Base-by-base conservation (phyloP, 2,797 vertebrate genomes). In the Nannoperca obscura region DNA sequence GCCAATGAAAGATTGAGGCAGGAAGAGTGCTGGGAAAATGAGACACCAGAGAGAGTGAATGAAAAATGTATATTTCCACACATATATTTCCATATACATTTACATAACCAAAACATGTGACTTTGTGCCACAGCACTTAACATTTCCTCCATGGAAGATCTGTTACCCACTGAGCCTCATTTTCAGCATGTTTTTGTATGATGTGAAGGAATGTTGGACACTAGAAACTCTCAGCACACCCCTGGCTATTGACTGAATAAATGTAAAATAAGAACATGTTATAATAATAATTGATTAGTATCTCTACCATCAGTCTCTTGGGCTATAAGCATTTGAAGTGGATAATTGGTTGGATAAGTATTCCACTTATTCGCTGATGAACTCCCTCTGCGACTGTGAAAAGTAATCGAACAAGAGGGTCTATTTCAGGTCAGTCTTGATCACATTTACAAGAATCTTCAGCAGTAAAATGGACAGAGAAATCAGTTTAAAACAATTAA, bases 271-370 rank as follows among this genome's bases (percentile, higher is more conserved):
- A 50, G 55, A 70, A 24, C 19, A 67, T 36, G 36, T 69, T 63
- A 59, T 17, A 47, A 69, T 66, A 57, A 69, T 62, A 72, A 87
- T 62, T 86, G 72, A 79, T 78, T 66, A 64, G 54, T 63, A 68
- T 82, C 63, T 54, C 60, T 71, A 55, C 22, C 55, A 69, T 65
- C 24, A 34, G 34, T 62, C 71, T 79, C 77, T 81, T 5, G 17
- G 72, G 76, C 50, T 58, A 76, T 55, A 58, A 74, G 58, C 57
- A 58, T 59, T 80, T 62, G 47, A 22, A 85, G 72, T 55, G 78
- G 76, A 78, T 89, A 89, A 89, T 88, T 86, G 78, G 60, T 40
- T 54, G 20, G 12, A 71, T 77, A 83, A 90, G 74, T 82, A 65
- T 76, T 71, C 70, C 61, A 65, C 81, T 87, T 79, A 76, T 68